Base-by-base conservation (phyloP, 2,113 vertebrate species). In the Oreochromis aureus region DNA sequence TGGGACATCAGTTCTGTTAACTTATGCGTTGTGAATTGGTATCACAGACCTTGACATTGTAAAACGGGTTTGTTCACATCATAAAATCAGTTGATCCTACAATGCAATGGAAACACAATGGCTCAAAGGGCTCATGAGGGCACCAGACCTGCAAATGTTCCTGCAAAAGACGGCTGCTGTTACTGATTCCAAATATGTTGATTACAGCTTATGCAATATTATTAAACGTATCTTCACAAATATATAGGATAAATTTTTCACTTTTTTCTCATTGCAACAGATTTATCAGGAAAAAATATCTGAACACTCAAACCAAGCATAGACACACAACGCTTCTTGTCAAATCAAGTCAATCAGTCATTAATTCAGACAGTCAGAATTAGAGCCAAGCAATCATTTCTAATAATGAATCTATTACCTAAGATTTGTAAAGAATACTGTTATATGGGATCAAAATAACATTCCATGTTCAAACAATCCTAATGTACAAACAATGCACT, bases 171-270 rank as follows among this genome's bases (percentile, higher is more conserved):
- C 3, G 3, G 18, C 27, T 51, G 46, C 46, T 78, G 44, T 53
- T 53, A 34, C 73, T 1, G 73, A 78, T 30, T 78, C 73, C 51
- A 55, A 55, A 71, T 55, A 19, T 66, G 79, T 34, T 51, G 10
- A 76, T 87, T 79, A 24, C 39, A 46, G 11, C 83, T 82, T 34
- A 71, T 4, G 86, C 79, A 10, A 69, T 19, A 85, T 86, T 87
- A 85, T 90, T 93, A 87, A 92, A 93, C 22, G 59, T 94, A 85
- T 91, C 94, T 89, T 92, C 91, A 93, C 84, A 94, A 95, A 95
- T 95, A 95, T 94, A 96, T 89, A 93, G 3, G 15, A 89, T 87
- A 88, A 6, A 89, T 92, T 85, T 88, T 88, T 85, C 87, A 86
- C 27, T 58, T 80, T 81, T 84, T 54, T 24, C 5, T 80, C 53